Base-by-base conservation (phyloP, 2,888 invertebrate genomes). In the Dynastes hyllus region DNA sequence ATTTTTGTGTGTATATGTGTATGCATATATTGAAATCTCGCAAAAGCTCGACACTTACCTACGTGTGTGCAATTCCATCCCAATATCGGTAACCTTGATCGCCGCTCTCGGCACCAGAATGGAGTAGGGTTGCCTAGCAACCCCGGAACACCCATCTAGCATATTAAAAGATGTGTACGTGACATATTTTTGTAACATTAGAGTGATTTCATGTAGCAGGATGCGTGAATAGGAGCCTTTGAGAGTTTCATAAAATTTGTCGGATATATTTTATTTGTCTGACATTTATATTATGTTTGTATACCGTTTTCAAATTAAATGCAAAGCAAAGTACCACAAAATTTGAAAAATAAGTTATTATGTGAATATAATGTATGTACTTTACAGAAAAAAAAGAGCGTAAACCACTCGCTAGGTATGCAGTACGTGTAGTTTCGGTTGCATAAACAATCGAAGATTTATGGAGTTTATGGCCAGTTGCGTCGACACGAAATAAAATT, bases 91-190 rank as follows among this genome's bases (percentile, higher is more conserved):
- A 87, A 86, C 86, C 86, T 86, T 86, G 86, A 86, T 86, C 85
- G 85, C 85, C 85, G 86, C 86, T 86, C 84, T 85, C 83, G 86
- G 85, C 81, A 78, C 82, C 76, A 82, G 83, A 83, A 80, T 82
- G 81, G 82, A 80, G 82, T 79, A 77, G 78, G 81, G 85, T 84
- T 83, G 83, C 84, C 78, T 82, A 81, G 83, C 84, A 84, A 84
- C 84, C 76, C 85, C 81, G 82, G 80, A 80, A 78, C 82, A 77
- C 80, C 80, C 82, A 83, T 81, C 81, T 76, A 77, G 75, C 81
- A 80, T 81, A 80, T 80, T 81, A 81, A 82, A 81, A 83, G 82
- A 80, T 80, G 83, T 79, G 81, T 79, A 80, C 80, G 82, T 80
- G 78, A 78, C 78, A 80, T 78, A 78, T 78, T 80, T 80, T 76